Evolutionary conservation across 2,797 vertebrate genomes (phyloP).

Genomic region (Microcaecilia unicolor): DNA sequence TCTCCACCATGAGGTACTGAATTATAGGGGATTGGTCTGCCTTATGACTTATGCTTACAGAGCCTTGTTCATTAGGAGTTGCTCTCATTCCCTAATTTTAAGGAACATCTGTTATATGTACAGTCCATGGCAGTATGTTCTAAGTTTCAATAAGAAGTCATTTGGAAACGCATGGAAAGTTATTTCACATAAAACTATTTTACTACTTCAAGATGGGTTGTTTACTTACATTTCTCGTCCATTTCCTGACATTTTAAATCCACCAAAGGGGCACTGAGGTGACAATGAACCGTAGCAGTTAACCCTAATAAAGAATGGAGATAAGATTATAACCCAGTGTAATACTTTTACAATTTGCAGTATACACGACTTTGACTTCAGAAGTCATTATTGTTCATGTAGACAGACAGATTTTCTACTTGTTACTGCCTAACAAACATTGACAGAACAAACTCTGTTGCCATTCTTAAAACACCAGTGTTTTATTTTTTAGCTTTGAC

Average conservation of each 20-base stretch:
- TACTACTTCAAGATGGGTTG: neutral
- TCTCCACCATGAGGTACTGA: neutral
- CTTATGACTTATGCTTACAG: neutral
- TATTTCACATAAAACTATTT: no score
- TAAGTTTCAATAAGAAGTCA: neutral
- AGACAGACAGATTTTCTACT: no score
- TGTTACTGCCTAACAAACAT: no score
- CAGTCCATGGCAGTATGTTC: neutral
- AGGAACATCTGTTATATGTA: neutral
- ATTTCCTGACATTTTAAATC: conserved; percentile 89
- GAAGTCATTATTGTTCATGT: no score
- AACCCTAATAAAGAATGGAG: conserved; percentile 49
- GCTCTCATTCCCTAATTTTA: neutral
- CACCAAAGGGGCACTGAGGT: conserved; percentile 73
- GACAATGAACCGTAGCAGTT: conserved; percentile 73
- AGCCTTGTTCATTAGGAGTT: neutral
- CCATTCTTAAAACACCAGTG: no score
- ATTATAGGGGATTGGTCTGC: neutral
- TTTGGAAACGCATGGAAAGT: no score
- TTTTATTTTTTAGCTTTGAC: no score
- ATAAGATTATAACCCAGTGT: neutral
- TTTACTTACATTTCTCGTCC: conserved; percentile 80
- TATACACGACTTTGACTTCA: no score
- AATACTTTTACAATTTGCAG: no score
- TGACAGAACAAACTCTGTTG: no score